Percentiles rank a stretch among this genome's conserved stretches.
These are phyloP conservation scores for Ichneumoninae sp. DNA, from an alignment of 2,888 invertebrate genomes.

Conservation along the genomic window DNA sequence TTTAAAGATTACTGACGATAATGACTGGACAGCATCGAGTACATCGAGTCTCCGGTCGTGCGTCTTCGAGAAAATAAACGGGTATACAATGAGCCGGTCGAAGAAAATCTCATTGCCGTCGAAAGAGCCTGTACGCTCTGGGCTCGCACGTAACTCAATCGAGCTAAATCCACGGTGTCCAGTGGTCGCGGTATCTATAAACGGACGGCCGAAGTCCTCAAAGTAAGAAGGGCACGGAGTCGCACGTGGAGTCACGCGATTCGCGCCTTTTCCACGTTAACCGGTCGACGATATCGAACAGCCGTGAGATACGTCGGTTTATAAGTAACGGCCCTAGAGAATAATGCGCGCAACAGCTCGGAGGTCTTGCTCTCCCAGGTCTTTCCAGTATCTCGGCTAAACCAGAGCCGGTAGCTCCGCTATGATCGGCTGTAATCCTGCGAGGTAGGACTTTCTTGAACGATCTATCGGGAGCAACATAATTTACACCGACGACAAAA, in stretches of 20 bases:
- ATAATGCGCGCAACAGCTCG: slow-evolving; percentile 52
- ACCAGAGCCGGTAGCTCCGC: slow-evolving; percentile 38
- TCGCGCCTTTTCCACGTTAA: not conserved
- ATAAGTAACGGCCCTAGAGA: slow-evolving; percentile 51
- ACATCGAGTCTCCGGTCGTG: slow-evolving; percentile 27
- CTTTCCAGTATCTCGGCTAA: slow-evolving; percentile 51
- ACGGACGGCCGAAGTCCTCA: not conserved
- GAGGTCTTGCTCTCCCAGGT: slow-evolving; percentile 31
- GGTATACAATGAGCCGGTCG: slow-evolving; percentile 19
- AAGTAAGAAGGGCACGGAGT: not conserved
- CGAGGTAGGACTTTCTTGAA: slow-evolving; percentile 28
- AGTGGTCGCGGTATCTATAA: not conserved
- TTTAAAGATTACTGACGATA: not conserved
- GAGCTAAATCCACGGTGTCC: slow-evolving; percentile 12
- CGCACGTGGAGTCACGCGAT: not conserved
- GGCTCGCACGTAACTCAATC: slow-evolving; percentile 56
- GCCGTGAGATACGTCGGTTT: slow-evolving; percentile 14
- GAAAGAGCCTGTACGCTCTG: not conserved
- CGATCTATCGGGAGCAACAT: slow-evolving; percentile 48
- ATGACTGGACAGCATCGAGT: slow-evolving; percentile 4
- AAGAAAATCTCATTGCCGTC: slow-evolving; percentile 53
- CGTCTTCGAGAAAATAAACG: slow-evolving; percentile 44
- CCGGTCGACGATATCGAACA: not conserved
- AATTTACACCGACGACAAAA: slow-evolving; percentile 47
- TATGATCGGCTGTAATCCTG: slow-evolving; percentile 53